phyloP scores from a whole-genome alignment of 2,797 vertebrate species.

The Sciurus carolinensis region DNA sequence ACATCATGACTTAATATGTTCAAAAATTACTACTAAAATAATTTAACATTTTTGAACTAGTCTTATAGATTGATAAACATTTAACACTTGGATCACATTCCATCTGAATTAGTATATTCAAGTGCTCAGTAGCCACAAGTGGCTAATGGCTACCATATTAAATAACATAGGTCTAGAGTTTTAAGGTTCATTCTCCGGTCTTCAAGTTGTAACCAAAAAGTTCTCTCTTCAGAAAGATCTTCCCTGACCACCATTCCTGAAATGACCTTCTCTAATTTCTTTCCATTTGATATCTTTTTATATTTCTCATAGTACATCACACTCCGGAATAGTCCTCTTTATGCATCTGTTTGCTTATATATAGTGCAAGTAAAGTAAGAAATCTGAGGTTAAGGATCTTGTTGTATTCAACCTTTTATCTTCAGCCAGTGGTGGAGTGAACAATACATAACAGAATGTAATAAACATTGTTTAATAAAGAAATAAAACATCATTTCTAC shows the following conservation, averaged over 20 bases:
- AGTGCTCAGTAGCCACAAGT: not conserved
- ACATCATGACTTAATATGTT: not conserved
- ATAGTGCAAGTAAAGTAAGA: slow-evolving; percentile 23
- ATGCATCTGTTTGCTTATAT: not conserved
- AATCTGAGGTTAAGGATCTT: not conserved
- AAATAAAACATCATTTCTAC: slow-evolving; percentile 10
- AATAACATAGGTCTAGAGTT: not conserved
- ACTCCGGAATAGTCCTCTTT: not conserved
- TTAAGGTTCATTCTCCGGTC: not conserved
- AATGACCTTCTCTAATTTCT: not conserved
- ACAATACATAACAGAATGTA: not conserved
- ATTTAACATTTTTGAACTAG: not conserved
- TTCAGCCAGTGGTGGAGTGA: not conserved
- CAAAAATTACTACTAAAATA: not conserved
- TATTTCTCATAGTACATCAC: not conserved
- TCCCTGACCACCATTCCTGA: not conserved
- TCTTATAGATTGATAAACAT: not conserved
- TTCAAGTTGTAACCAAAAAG: not conserved
- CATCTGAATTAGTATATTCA: not conserved
- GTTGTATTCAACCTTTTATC: not conserved
- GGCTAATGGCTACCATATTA: not conserved
- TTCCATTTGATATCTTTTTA: not conserved
- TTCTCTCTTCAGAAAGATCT: not conserved
- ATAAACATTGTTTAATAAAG: not conserved
- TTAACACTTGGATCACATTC: not conserved